Evolutionary conservation across 2,113 vertebrate species (phyloP), one percentile per base, ranked within the genome.

Genomic region (Micromys minutus): DNA sequence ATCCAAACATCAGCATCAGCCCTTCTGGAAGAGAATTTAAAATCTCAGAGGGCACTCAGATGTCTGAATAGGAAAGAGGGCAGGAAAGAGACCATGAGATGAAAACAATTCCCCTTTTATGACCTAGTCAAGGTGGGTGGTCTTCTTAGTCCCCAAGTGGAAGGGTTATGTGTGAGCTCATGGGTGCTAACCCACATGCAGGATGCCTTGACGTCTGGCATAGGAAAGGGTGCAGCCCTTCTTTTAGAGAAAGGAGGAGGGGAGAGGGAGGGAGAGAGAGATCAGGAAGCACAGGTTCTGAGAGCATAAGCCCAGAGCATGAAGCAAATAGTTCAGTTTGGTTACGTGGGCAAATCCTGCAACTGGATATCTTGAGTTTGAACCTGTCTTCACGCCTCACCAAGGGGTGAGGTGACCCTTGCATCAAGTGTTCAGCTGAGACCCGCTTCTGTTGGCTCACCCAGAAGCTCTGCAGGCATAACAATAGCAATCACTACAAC

Each of bases 201-300:
- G 5, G 21, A 29, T 19, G 17, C 57, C 24, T 59, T 26, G 31
- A 39, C 2, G 4, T 8, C 42, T 93, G 16, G 1, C 0, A 0
- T 9, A 34, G 50, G 57, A 61, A 79, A 79, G 15, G n/a, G 19
- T 36, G 8, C 31, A 79, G 59, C 71, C 55, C 39, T 96, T 42
- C 16, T 7, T 22, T 63, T 42, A n/a, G n/a, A n/a, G n/a, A n/a
- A n/a, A n/a, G n/a, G n/a, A n/a, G n/a, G n/a, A n/a, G n/a, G 10
- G 50, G 10, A 50, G 50, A 50, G 10, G 50, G 21, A 29, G 5
- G 59, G 17, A 16, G 31, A 16, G 13, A 50, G 13, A 77, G 10
- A 45, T 22, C 16, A 59, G 21, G 24, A 57, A 57, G 47, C 42
- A 31, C 17, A 89, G 77, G 3, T n/a, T 61, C 57, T 17, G 47